Conservation (phyloP, 2,113 vertebrate genomes). For the Seriola aureovittata region DNA sequence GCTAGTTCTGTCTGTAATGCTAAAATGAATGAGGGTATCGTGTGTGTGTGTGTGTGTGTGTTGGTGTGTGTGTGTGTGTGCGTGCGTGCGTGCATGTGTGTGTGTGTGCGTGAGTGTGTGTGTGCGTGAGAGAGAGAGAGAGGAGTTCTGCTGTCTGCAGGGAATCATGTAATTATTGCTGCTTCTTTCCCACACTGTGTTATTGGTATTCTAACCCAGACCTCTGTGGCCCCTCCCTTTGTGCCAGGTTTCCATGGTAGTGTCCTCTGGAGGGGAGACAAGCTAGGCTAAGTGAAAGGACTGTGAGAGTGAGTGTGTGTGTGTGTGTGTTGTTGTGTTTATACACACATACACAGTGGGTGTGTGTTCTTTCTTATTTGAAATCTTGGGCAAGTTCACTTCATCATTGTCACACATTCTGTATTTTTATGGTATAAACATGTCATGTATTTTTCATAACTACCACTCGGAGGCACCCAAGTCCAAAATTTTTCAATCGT, state of each 20-base stretch:
- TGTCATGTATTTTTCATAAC: neutral
- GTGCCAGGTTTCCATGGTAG: constrained; percentile 62
- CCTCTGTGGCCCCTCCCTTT: constrained; percentile 52
- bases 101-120: neutral
- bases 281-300: constrained; percentile 20
- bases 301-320: constrained; percentile 24
- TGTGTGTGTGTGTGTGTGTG: neutral
- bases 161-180: constrained; percentile 48
- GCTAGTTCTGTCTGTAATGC: no score
- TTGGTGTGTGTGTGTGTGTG: constrained; percentile 5
- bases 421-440: neutral
- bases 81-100: neutral
- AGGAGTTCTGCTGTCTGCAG: constrained; percentile 50
- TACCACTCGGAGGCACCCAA: neutral
- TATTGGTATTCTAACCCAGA: constrained; percentile 62
- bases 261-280: constrained; percentile 28
- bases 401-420: neutral
- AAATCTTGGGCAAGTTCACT: neutral
- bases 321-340: neutral
- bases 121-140: neutral
- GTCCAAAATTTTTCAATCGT: neutral
- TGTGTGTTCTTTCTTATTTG: neutral
- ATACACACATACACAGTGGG: neutral
- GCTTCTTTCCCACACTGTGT: constrained; percentile 61
- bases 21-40: no score